phyloP scores from a whole-genome alignment of 2,888 invertebrate species.

The Drosophila recens region DNA sequence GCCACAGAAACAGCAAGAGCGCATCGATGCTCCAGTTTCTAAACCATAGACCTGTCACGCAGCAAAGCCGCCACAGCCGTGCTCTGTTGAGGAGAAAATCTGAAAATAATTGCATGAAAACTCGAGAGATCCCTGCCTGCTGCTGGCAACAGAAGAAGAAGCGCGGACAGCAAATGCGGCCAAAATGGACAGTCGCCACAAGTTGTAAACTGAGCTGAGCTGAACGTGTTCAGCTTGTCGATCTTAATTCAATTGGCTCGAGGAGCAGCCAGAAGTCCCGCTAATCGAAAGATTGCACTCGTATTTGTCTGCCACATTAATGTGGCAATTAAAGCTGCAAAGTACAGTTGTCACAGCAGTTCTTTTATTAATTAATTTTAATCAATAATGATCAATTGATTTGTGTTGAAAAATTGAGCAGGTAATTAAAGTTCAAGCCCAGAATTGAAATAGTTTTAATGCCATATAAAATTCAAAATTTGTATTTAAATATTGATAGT shows the following conservation, averaged over 20 bases:
- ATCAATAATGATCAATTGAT: neutral
- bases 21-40: constrained; percentile 80
- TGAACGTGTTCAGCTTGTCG: constrained; percentile 68
- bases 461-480: neutral
- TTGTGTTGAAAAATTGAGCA: neutral
- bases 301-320: constrained; percentile 43
- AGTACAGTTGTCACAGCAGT: constrained; percentile 47
- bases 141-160: constrained; percentile 55
- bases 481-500: neutral
- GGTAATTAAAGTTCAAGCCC: no score
- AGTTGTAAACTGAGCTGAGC: constrained; percentile 17
- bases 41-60: constrained; percentile 82
- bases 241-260: constrained; percentile 54
- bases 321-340: constrained; percentile 32
- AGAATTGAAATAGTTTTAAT: neutral
- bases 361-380: neutral
- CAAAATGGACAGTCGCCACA: constrained; percentile 41
- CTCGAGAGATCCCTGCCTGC: constrained; percentile 69
- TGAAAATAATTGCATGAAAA: constrained; percentile 78
- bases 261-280: constrained; percentile 44
- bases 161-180: constrained; percentile 64
- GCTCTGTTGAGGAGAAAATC: constrained; percentile 70
- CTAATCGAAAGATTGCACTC: constrained; percentile 63
- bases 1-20: constrained; percentile 50
- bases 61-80: constrained; percentile 55